phyloP scores from a whole-genome alignment of 1,140 invertebrate genomes.

The Euschistus heros region DNA sequence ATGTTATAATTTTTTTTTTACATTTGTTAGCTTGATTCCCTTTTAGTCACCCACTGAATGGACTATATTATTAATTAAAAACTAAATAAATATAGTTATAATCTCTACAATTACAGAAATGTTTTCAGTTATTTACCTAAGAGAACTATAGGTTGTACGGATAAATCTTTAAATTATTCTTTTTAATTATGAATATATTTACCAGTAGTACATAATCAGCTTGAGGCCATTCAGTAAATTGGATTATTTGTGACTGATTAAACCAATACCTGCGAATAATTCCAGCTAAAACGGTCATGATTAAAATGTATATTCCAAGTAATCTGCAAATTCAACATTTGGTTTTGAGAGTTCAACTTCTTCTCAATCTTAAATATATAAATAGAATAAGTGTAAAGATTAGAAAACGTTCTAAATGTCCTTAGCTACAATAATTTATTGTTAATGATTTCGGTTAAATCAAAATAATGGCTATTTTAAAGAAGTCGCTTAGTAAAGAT shows the following conservation, averaged over 20 bases:
- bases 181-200: slow-evolving; percentile 2
- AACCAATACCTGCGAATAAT: slow-evolving; percentile 70
- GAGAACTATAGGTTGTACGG: not conserved
- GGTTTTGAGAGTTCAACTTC: not conserved
- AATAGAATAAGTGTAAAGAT: not conserved
- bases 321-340: slow-evolving; percentile 52
- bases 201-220: slow-evolving; percentile 83
- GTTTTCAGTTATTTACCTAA: not conserved
- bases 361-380: not conserved
- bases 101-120: not conserved
- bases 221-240: slow-evolving; percentile 90
- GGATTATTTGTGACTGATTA: slow-evolving; percentile 74
- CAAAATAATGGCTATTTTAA: not conserved
- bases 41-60: not conserved
- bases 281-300: slow-evolving; percentile 81
- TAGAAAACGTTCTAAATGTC: not conserved
- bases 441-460: not conserved
- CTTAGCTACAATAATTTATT: not conserved
- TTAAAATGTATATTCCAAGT: slow-evolving; percentile 90
- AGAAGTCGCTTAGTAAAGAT: not conserved
- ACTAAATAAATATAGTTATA: not conserved
- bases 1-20: too few species aligned
- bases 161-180: too few species aligned
- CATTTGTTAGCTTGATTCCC: not conserved
- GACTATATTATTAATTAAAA: not conserved